phyloP scores from a whole-genome alignment of 1,140 invertebrate species.

The Manduca sexta region DNA sequence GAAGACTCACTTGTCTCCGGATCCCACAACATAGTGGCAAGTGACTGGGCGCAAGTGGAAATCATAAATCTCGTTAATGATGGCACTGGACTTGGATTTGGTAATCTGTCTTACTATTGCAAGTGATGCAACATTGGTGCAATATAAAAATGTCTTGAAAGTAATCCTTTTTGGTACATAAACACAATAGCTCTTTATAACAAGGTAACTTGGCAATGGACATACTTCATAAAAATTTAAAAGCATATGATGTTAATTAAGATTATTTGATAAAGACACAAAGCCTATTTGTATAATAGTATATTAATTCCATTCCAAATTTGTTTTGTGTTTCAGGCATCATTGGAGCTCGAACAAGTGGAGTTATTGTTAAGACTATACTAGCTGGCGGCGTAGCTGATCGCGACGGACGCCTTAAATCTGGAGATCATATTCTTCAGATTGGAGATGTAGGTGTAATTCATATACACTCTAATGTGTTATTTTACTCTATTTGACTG shows the following conservation, averaged over 20 bases:
- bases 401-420: conserved; percentile 92
- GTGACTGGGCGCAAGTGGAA: conserved; percentile 97
- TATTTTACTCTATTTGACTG: too few species aligned
- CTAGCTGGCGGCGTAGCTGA: conserved; percentile 96
- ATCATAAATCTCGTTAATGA: conserved; percentile 96
- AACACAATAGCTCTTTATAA: neutral
- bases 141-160: too few species aligned
- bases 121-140: too few species aligned
- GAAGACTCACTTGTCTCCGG: conserved; percentile 82
- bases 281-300: neutral
- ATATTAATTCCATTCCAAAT: neutral
- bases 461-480: too few species aligned
- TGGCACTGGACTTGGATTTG: conserved; percentile 96
- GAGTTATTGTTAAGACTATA: conserved; percentile 98
- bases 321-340: conserved; percentile 71
- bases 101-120: conserved; percentile 56
- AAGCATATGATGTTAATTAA: neutral
- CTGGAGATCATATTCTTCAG: conserved; percentile 97
- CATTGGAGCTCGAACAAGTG: conserved; percentile 95
- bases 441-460: conserved; percentile 83
- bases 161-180: neutral
- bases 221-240: neutral
- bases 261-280: neutral
- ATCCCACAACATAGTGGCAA: conserved; percentile 81
- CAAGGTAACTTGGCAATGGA: neutral